A percentile compares a stretch with the other conserved stretches of the same genome.
Conservation (phyloP, 37 sponge, comb jelly and placozoan genomes). For the Ephydatia muelleri region DNA sequence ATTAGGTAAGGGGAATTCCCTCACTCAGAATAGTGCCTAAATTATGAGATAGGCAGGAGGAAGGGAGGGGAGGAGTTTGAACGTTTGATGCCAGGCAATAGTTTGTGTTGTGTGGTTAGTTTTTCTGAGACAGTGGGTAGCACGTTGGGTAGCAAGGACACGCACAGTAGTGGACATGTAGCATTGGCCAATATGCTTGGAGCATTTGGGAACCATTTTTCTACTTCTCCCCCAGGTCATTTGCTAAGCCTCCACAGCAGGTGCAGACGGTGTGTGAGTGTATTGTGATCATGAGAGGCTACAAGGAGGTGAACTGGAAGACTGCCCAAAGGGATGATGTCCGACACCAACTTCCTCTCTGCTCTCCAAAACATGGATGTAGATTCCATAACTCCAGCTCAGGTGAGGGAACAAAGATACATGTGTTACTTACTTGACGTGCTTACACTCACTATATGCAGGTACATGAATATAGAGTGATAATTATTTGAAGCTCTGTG, state of each 20-base stretch:
- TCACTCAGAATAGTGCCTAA: background rate
- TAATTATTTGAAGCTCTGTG: background rate
- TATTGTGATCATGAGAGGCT: constrained; percentile 83
- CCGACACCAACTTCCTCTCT: constrained; percentile 91
- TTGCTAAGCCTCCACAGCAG: constrained; percentile 93
- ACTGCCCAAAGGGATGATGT: constrained; percentile 97
- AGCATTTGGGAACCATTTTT: background rate
- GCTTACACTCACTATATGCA: background rate
- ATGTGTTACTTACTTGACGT: background rate
- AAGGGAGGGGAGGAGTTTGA: no score
- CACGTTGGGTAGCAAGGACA: no score
- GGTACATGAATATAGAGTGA: background rate
- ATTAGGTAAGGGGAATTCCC: constrained; percentile 57
- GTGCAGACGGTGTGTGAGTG: constrained; percentile 99
- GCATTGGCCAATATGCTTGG: background rate
- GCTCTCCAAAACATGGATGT: constrained; percentile 92
- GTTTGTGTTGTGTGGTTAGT: no score
- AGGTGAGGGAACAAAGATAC: constrained; percentile 64
- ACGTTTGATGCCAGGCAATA: no score
- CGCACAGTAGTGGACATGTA: no score
- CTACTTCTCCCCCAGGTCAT: constrained; percentile 59
- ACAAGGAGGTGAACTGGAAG: constrained; percentile 93
- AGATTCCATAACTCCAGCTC: constrained; percentile 79
- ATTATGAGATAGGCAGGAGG: no score
- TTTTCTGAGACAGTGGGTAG: no score